These are phyloP conservation scores for Cuniculus paca DNA, from an alignment of 2,797 vertebrate species.

Conservation along the genomic window DNA sequence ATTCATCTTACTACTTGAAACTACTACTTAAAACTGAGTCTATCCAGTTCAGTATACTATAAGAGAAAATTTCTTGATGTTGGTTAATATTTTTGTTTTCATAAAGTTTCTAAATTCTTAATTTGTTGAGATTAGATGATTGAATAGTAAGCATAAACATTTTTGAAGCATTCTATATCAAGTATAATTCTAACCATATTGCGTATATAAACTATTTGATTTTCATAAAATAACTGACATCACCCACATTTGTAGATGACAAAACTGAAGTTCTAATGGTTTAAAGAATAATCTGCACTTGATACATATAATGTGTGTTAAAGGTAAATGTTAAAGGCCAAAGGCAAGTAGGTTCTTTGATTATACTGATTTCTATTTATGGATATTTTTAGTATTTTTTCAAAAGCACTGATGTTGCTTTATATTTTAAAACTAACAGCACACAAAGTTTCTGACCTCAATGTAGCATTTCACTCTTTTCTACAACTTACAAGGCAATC, in stretches of 20 bases:
- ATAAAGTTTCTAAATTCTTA: not conserved
- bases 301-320: not conserved
- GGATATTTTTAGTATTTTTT: not conserved
- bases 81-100: not conserved
- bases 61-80: not conserved
- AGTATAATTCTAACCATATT: not conserved
- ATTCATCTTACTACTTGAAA: constrained; percentile 51
- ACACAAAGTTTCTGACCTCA: not conserved
- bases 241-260: not conserved
- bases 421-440: not conserved
- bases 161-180: not conserved
- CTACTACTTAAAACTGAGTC: not conserved
- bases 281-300: not conserved
- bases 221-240: not conserved
- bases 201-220: not conserved
- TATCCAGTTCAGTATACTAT: not conserved
- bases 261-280: not conserved
- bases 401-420: not conserved
- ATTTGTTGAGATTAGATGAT: not conserved
- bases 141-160: not conserved
- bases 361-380: not conserved
- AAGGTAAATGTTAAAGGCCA: not conserved
- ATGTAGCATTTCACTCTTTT: not conserved
- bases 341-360: not conserved
- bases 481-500: not conserved